Evolutionary conservation across 2,113 vertebrate genomes (phyloP), one percentile per base, ranked within the genome.

Genomic region (Nerophis lumbriciformis): DNA sequence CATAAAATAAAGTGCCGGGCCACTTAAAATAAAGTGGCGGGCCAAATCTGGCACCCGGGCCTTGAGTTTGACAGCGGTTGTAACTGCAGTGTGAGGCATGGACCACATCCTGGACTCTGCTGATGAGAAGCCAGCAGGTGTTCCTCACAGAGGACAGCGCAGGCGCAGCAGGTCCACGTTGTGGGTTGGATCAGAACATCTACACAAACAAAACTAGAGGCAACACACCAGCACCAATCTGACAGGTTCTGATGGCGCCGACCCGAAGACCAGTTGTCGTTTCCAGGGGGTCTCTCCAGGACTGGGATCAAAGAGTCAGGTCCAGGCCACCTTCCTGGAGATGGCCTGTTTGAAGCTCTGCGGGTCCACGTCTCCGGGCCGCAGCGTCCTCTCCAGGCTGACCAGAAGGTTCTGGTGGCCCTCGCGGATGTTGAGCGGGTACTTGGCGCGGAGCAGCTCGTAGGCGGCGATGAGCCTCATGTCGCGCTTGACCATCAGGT

Each of bases 401-500:
- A 93, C 87, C 66, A 93, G 81, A 14, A 92, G 78, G n/a, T 93
- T 86, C 52, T 90, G 89, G 73, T 92, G 91, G 66, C 83, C 80
- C 66, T 92, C 90, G 8, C 72, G 71, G 77, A 90, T 90, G 76
- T 93, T 93, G 51, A 93, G 78, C 0, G 81, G 89, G 70, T 92
- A 90, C 14, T 82, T 84, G 61, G 85, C 86, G 56, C 77, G 83
- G 62, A 93, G 79, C 0, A 92, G 80, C 71, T 92, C 91, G 0
- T 92, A 93, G n/a, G 90, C 88, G 2, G 90, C 80, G 15, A 92
- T 83, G 56, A 92, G 86, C 78, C 87, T 83, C 87, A 88, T 92
- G 80, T 87, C 91, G 70, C 90, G 89, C 42, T 89, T 91, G 59
- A 90, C 87, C 90, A 94, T 91, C 65, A 92, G 85, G 48, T 92